Evolutionary conservation across 2,113 vertebrate genomes (phyloP), one percentile per base, ranked within the genome.

Genomic region (Saimiri boliviensis): DNA sequence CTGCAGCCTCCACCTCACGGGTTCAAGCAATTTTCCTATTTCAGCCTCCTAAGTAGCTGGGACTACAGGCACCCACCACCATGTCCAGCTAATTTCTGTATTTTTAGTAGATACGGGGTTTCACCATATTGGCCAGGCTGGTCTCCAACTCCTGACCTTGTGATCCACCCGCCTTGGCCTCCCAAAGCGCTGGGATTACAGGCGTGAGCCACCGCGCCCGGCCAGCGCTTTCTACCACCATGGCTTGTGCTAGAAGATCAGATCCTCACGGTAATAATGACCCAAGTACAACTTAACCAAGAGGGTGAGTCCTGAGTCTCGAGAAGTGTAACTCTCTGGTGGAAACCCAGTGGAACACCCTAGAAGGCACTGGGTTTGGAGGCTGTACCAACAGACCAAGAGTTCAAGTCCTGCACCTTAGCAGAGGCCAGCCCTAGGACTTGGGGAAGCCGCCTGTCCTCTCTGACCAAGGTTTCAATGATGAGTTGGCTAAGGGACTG

Each of bases 401-500:
- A 23, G 35, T 21, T 2, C 35, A 1, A 45, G 42, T 11, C 68
- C 30, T 2, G 19, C 10, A 42, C 23, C 17, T 8, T 20, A 13
- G 40, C 77, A 2, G 32, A 47, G 47, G 60, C 32, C 11, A 32
- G 87, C 8, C 73, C 2, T 27, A 23, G 47, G 47, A 21, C 20
- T 2, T 0, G n/a, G 40, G 13, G n/a, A 58, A 49, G 56, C 19
- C 1, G 0, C 40, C 0, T 13, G 66, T 32, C 68, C 54, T 70
- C n/a, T 70, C 58, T 4, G 42, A 35, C 63, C 25, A 10, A 14
- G n/a, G 58, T 54, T 49, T 63, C 25, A 2, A 0, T 12, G 49
- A 27, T 5, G 42, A 27, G 32, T 8, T 82, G n/a, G 30, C 82
- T 8, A 3, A 19, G 23, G 13, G 30, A 21, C 13, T 0, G 5